phyloP scores from a whole-genome alignment of 2,113 vertebrate genomes.

The Callionymus lyra region DNA sequence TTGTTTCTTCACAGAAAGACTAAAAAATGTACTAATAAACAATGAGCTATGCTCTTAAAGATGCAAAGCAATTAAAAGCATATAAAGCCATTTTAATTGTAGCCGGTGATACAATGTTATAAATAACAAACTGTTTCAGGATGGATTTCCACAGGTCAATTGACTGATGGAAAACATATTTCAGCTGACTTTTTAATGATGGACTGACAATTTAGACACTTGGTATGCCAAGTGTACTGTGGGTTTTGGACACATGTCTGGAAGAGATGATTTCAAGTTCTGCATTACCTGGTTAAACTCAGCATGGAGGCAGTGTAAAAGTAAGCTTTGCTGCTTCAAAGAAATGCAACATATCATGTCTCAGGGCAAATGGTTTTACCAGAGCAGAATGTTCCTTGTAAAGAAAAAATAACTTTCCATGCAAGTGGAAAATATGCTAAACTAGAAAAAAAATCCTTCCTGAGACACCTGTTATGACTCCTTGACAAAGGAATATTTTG shows the following conservation, averaged over 20 bases:
- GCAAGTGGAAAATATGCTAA: conserved; percentile 64
- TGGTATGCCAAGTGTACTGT: conserved; percentile 34
- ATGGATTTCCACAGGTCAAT: too few relatives aligned
- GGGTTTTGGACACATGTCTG: conserved; percentile 38
- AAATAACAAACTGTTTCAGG: too few relatives aligned
- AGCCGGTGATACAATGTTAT: too few relatives aligned
- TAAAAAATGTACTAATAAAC: too few relatives aligned
- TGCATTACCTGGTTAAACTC: conserved; percentile 38
- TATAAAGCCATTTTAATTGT: too few relatives aligned
- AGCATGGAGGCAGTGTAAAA: conserved; percentile 56
- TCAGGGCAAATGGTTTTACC: conserved; percentile 43
- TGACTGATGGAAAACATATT: too few relatives aligned
- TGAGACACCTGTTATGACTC: conserved; percentile 64
- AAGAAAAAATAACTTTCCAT: conserved; percentile 51
- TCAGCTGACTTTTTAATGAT: background rate
- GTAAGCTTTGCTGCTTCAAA: conserved; percentile 59
- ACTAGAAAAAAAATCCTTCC: conserved; percentile 26
- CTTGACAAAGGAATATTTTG: conserved; percentile 60
- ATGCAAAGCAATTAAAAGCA: too few relatives aligned
- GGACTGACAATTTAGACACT: background rate
- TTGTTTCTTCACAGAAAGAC: too few relatives aligned
- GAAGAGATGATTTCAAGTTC: conserved; percentile 33
- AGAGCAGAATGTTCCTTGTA: conserved; percentile 47
- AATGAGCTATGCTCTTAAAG: too few relatives aligned
- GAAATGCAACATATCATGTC: conserved; percentile 52